Evolutionary conservation across 2,888 invertebrate species (phyloP), one percentile per base, ranked within the genome.

Genomic region (Xestia xanthographa): DNA sequence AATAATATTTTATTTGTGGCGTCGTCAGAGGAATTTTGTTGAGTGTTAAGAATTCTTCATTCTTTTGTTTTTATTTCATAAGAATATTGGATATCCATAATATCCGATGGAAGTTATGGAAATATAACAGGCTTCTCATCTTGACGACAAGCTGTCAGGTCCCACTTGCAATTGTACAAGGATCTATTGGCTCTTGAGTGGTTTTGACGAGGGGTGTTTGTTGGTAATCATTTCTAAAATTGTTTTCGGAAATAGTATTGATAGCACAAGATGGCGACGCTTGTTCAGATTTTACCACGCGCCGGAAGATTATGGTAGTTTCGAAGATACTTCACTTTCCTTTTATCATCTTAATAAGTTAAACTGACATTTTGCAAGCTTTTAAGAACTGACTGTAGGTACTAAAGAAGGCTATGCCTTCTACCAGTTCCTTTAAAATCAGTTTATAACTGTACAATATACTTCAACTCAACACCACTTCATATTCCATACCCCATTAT

Each of bases 1-100:
- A 79, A 80, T 80, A 79, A 80, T 80, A 82, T 82, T 71, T 81
- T 70, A 79, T 76, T 74, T 62, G 29, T 71, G 66, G 29, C 45
- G 14, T 12, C 29, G 65, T 66, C 67, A 11, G 48, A 74, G 76
- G 86, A 77, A 65, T 78, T 78, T 56, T 1, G 11, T 41, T 34
- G 56, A 41, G 69, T 65, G 38, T 43, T 69, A 56, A 72, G 20
- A 63, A 67, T 72, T 67, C n/a, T 58, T 72, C 41, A 20, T 60
- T 53, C 50, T 50, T 72, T 65, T 29, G 48, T 75, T 75, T 60
- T 45, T 43, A 45, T n/a, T 63, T 63, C 20, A 45, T n/a, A 50
- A 63, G 75, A 75, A 81, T 81, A 62, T 62, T 41, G 12, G 22
- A 75, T 75, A 17, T 48, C 26, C 45, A 29, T 56, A 74, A 29